Base-by-base conservation (phyloP, 2,797 vertebrate genomes). In the Pteronotus mesoamericanus region DNA sequence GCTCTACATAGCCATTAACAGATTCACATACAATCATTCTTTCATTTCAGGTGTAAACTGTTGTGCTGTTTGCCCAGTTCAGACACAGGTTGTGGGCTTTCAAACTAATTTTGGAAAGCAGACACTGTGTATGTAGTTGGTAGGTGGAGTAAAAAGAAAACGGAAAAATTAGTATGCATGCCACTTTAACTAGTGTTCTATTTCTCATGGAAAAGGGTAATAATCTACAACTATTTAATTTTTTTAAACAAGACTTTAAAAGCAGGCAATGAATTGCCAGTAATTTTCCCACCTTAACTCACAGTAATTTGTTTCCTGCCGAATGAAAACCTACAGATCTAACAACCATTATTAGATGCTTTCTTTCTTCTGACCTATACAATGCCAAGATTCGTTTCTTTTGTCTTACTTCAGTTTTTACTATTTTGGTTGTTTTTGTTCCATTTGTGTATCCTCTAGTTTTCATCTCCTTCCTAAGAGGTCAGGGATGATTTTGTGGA, bases 71-170 rank as follows among this genome's bases (percentile, higher is more conserved):
- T 87, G 16, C 72, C 75, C 89, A 95, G 95, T 84, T 97, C 86
- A 93, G 89, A 93, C 68, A 66, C n/a, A 92, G 96, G 96, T 91
- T 34, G 29, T 69, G 44, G 86, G 89, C 55, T 94, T 89, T 91
- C 93, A 74, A 72, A 96, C 96, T 92, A 85, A 97, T 97, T 96
- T 94, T 83, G 80, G 97, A 97, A 96, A 85, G 94, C 80, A 96
- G 83, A 94, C 55, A 69, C 78, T 64, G 75, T 86, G 24, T n/a
- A 84, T 86, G 24, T n/a, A 84, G 86, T 39, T 34, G 64, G 93
- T 68, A 93, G 83, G 68, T 83, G 68, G 93, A 85, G 68, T 37
- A 78, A 89, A 91, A 94, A 7, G 53, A 94, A 97, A 93, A 97
- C 95, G 96, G 79, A 87, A 92, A 89, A 80, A 89, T 96, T 39